phyloP scores from a whole-genome alignment of 2,113 vertebrate genomes.

The Nematolebias whitei region DNA sequence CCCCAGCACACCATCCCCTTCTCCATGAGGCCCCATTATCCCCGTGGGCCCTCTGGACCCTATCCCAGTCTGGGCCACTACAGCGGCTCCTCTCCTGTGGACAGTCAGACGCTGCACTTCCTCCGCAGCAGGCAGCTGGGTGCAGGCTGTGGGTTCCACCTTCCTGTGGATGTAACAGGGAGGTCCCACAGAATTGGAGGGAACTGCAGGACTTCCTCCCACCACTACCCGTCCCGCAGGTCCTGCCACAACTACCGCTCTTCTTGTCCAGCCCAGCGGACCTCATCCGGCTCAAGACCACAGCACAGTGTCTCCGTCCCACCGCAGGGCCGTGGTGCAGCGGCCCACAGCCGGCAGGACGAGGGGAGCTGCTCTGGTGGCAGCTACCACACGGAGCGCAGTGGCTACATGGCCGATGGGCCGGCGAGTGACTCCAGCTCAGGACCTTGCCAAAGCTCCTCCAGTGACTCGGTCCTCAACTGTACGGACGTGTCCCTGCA shows the following conservation, averaged over 20 bases:
- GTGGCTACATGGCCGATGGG: slow-evolving; percentile 93
- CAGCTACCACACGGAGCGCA: slow-evolving; percentile 91
- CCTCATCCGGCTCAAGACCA: slow-evolving; percentile 70
- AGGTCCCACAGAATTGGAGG: slow-evolving; percentile 73
- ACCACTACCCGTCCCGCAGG: slow-evolving; percentile 73
- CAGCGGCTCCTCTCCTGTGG: slow-evolving; percentile 80
- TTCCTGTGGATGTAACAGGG: slow-evolving; percentile 61
- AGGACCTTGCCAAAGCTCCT: slow-evolving; percentile 93
- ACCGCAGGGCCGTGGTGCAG: slow-evolving; percentile 42
- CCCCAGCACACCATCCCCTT: slow-evolving; percentile 78
- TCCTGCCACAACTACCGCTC: slow-evolving; percentile 78
- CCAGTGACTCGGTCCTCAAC: slow-evolving; percentile 95
- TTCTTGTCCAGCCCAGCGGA: slow-evolving; percentile 71
- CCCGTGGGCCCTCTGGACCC: slow-evolving; percentile 76
- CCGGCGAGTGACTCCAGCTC: slow-evolving; percentile 97
- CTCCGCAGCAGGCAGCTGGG: slow-evolving; percentile 77
- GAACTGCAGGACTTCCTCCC: slow-evolving; percentile 65
- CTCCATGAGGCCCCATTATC: slow-evolving; percentile 80
- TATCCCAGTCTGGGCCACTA: slow-evolving; percentile 82
- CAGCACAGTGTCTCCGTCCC: slow-evolving; percentile 65
- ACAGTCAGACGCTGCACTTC: slow-evolving; percentile 81
- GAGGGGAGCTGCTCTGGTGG: slow-evolving; percentile 90
- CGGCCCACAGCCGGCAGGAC: slow-evolving; percentile 77
- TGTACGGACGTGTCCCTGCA: slow-evolving; percentile 94
- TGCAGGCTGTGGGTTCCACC: slow-evolving; percentile 74